phyloP scores from a whole-genome alignment of 2,888 invertebrate species.

The Heteropelma amictum region DNA sequence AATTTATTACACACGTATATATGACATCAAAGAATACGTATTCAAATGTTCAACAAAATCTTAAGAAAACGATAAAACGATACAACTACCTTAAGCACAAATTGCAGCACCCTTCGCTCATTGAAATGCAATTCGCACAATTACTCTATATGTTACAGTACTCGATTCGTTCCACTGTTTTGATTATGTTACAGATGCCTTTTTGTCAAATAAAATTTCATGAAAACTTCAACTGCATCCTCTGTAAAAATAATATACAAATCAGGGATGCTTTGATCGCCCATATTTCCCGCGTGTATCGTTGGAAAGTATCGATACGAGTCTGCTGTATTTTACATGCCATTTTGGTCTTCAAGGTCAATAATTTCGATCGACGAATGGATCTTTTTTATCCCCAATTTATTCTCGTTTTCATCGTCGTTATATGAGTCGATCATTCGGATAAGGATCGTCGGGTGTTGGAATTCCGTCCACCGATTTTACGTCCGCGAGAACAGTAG shows the following conservation, averaged over 20 bases:
- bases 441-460: constrained; percentile 46
- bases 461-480: constrained; percentile 28
- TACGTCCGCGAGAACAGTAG: constrained; percentile 37
- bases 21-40: no score
- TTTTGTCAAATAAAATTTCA: no score
- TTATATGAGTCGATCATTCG: constrained; percentile 70
- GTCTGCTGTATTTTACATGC: background rate
- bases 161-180: no score
- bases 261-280: background rate
- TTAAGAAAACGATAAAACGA: no score
- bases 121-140: no score
- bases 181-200: no score
- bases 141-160: no score
- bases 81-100: no score
- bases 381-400: background rate
- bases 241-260: background rate
- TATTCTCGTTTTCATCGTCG: background rate
- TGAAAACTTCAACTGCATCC: no score
- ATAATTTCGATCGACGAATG: background rate
- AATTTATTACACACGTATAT: no score
- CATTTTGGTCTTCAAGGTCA: background rate
- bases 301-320: background rate
- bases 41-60: no score
- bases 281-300: background rate
- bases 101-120: no score